Conservation (phyloP, 1,140 invertebrate species). For the Harlomillsia oculata region DNA sequence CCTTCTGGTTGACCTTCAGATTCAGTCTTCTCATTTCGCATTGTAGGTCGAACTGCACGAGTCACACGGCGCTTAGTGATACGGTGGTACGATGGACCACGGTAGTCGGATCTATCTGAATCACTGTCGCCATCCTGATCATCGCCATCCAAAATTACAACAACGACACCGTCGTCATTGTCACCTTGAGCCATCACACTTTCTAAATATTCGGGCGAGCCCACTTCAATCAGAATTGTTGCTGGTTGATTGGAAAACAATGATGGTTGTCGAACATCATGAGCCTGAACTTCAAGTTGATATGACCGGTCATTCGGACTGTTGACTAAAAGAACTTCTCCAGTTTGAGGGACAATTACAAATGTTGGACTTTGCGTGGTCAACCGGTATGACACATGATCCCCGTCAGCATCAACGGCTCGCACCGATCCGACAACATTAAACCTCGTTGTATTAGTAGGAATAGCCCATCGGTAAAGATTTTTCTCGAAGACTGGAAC, state of each 20-base stretch:
- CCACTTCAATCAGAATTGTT: constrained; percentile 63
- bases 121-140: constrained; percentile 18
- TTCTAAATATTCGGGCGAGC: constrained; percentile 44
- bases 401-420: constrained; percentile 75
- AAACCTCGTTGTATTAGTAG: constrained; percentile 58
- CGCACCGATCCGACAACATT: constrained; percentile 66
- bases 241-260: constrained; percentile 57
- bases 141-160: constrained; percentile 34
- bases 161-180: constrained; percentile 40
- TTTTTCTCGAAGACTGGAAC: constrained; percentile 39
- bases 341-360: constrained; percentile 82
- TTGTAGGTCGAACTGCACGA: constrained; percentile 76
- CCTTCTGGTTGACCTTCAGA: constrained; percentile 79
- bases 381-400: constrained; percentile 71
- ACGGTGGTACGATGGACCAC: constrained; percentile 46
- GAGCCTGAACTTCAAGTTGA: constrained; percentile 61
- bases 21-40: constrained; percentile 83
- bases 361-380: constrained; percentile 64
- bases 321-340: constrained; percentile 68
- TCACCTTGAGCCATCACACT: constrained; percentile 43
- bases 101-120: constrained; percentile 9
- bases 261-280: constrained; percentile 64
- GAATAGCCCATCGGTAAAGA: constrained; percentile 41
- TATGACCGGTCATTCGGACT: constrained; percentile 47
- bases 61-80: constrained; percentile 72